Evolutionary conservation across 2,888 invertebrate species (phyloP).

Genomic region (Bugula neritina): DNA sequence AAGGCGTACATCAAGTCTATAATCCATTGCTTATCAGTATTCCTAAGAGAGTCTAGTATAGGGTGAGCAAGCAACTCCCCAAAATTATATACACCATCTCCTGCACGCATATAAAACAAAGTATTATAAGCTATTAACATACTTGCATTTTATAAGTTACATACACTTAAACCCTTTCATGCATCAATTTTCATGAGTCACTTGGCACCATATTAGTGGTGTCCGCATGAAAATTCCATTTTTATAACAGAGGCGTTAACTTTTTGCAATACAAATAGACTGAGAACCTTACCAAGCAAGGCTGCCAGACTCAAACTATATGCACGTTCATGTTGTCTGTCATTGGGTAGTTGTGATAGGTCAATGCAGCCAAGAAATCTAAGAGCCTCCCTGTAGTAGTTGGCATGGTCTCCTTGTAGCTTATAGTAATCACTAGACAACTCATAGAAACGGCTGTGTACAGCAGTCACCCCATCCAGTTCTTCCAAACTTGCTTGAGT

Average conservation of each 20-base stretch:
- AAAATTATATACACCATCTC: slow-evolving; percentile 81
- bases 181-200: too few relatives aligned
- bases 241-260: too few relatives aligned
- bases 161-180: too few relatives aligned
- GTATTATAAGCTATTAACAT: too few relatives aligned
- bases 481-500: slow-evolving; percentile 77
- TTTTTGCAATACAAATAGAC: too few relatives aligned
- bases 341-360: slow-evolving; percentile 61
- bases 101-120: too few relatives aligned
- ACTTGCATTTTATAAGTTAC: too few relatives aligned
- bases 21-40: slow-evolving; percentile 77
- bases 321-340: slow-evolving; percentile 59
- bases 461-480: slow-evolving; percentile 83
- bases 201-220: too few relatives aligned
- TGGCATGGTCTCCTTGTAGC: slow-evolving; percentile 66
- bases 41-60: slow-evolving; percentile 75
- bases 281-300: slow-evolving; percentile 66
- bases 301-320: slow-evolving; percentile 89
- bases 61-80: slow-evolving; percentile 94
- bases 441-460: slow-evolving; percentile 88
- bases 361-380: slow-evolving; percentile 71
- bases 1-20: slow-evolving; percentile 64
- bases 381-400: slow-evolving; percentile 89
- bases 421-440: slow-evolving; percentile 86
- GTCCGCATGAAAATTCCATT: too few relatives aligned